Evolutionary conservation across 2,888 invertebrate species (phyloP).

Genomic region (Ectobius pallidus): DNA sequence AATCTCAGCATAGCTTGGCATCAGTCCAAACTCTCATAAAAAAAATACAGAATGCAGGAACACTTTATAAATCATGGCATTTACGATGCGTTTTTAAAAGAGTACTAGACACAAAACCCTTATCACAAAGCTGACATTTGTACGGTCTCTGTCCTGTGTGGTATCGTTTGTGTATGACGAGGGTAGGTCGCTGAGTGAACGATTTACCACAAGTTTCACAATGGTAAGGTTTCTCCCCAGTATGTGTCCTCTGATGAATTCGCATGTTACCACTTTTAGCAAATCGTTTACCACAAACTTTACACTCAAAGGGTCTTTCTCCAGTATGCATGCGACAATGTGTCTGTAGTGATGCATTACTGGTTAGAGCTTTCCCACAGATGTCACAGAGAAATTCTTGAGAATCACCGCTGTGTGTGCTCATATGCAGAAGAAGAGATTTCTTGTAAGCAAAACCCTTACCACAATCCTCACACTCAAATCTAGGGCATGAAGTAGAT

Average conservation of each 20-base stretch:
- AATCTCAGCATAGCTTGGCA: no score
- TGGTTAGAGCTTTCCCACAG: slow-evolving; percentile 36
- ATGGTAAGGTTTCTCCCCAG: slow-evolving; percentile 59
- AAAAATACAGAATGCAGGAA: no score
- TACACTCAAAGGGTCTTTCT: slow-evolving; percentile 19
- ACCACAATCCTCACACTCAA: slow-evolving; percentile 28
- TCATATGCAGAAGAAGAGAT: slow-evolving; percentile 34
- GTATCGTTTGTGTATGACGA: slow-evolving; percentile 59
- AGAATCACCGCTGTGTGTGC: slow-evolving; percentile 31
- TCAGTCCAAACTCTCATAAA: no score
- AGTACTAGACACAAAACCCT: slow-evolving; percentile 30
- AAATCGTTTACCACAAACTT: slow-evolving; percentile 29
- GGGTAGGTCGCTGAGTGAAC: slow-evolving; percentile 59
- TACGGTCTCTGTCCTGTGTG: slow-evolving; percentile 53
- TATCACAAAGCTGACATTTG: slow-evolving; percentile 30
- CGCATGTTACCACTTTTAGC: slow-evolving; percentile 7
- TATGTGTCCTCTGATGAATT: slow-evolving; percentile 44
- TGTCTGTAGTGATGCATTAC: slow-evolving; percentile 32
- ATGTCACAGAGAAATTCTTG: slow-evolving; percentile 35
- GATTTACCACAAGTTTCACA: slow-evolving; percentile 59
- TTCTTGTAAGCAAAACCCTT: slow-evolving; percentile 38
- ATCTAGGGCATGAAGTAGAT: slow-evolving; percentile 39
- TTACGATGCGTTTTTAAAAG: slow-evolving; percentile 44
- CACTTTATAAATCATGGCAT: no score
- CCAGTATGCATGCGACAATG: slow-evolving; percentile 28